Base-by-base conservation (phyloP, 1,140 invertebrate species). In the Zelostemma sp. region DNA sequence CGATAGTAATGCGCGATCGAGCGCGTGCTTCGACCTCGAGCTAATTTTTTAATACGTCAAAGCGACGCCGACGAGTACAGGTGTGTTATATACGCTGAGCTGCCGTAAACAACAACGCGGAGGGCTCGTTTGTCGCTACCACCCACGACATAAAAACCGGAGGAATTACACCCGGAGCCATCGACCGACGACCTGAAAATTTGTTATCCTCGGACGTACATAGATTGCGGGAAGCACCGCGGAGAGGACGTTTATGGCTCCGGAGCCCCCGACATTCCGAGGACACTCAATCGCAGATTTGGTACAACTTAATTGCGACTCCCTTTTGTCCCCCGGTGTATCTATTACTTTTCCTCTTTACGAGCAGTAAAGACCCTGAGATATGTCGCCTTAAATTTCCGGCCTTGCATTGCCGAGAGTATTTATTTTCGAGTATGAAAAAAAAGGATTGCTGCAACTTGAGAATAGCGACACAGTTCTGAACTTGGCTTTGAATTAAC, bases 141-240 rank as follows among this genome's bases (percentile, higher is more conserved):
- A 80, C 80, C 80, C 77, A 80, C 80, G 74, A 76, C 79, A 82
- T 81, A 81, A 82, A n/a, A 81, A 72, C 79, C 65, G 68, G 69
- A 74, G 74, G 78, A 82, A 80, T 82, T 84, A 84, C 80, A 81
- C 78, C 78, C 80, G 78, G 73, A 81, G 67, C 66, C 72, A 68
- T 72, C 54, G 60, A 38, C 61, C 50, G 54, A 50, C 19, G 45
- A 54, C 47, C 48, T 50, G 65, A 67, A 67, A 77, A 76, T 79
- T 80, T 74, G 73, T 78, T 77, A 80, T 72, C 69, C 51, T 41
- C 16, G 50, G 18, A 21, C 47, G 12, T 35, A 49, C 57, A 68
- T 80, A 76, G 72, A 80, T 80, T 81, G 79, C 76, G 75, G 73
- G 74, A 77, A 76, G 74, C 72, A 73, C 74, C 68, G 45, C 45